phyloP scores from a whole-genome alignment of 2,888 invertebrate species.

The Microdon myrmicae region DNA sequence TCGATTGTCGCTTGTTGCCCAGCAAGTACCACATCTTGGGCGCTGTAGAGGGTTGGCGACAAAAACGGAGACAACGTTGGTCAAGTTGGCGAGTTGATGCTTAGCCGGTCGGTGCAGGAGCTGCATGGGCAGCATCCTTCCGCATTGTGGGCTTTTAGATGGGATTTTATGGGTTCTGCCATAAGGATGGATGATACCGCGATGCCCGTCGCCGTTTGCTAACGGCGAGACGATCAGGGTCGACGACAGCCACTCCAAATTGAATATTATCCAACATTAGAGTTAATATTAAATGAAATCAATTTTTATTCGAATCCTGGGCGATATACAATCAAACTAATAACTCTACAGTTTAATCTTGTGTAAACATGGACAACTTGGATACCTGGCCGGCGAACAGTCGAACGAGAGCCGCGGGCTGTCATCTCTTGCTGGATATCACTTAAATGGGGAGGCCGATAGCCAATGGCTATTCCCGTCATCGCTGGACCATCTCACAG shows the following conservation, averaged over 20 bases:
- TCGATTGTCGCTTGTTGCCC: too few species aligned
- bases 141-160: conserved; percentile 50
- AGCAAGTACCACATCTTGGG: conserved; percentile 7
- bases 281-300: conserved; percentile 51
- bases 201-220: too few species aligned
- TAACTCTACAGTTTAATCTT: conserved; percentile 41
- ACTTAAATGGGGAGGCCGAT: conserved; percentile 50
- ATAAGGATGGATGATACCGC: conserved; percentile 40
- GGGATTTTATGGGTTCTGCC: conserved; percentile 42
- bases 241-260: conserved; percentile 22
- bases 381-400: conserved; percentile 11
- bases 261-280: conserved; percentile 44
- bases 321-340: conserved; percentile 52
- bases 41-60: conserved; percentile 9
- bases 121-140: conserved; percentile 41
- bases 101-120: conserved; percentile 30
- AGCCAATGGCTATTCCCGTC: conserved; percentile 41
- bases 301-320: conserved; percentile 46
- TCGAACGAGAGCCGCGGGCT: conserved; percentile 21
- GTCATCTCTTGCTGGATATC: conserved; percentile 43
- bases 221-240: conserved; percentile 3
- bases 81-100: background rate
- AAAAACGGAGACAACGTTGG: conserved; percentile 6
- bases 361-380: conserved; percentile 22
- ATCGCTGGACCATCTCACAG: conserved; percentile 38